Evolutionary conservation across 2,113 vertebrate species (phyloP).

Genomic region (Strigops habroptila): DNA sequence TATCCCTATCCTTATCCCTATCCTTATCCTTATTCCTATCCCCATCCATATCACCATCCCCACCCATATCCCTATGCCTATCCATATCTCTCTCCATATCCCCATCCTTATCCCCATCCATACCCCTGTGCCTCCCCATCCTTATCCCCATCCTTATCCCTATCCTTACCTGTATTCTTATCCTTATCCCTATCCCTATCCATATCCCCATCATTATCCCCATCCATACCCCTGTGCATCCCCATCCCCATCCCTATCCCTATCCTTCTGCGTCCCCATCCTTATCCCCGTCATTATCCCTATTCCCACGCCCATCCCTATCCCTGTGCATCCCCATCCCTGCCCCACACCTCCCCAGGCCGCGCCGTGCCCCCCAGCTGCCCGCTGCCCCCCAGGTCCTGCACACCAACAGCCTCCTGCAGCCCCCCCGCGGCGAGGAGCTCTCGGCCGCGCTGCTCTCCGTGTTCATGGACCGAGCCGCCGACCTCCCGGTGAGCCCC

Average conservation of each 20-base stretch:
- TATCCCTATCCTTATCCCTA: no score
- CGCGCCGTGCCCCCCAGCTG: not conserved
- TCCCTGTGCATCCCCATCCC: conserved; percentile 70
- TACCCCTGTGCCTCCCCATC: no score
- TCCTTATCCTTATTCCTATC: no score
- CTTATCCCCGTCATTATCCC: no score
- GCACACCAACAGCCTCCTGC: not conserved
- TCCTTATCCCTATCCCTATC: no score
- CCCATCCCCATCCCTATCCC: not conserved
- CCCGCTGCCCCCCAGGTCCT: not conserved
- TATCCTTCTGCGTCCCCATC: not conserved
- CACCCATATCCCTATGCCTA: no score
- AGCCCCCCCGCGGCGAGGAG: conserved; percentile 80
- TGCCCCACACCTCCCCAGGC: not conserved
- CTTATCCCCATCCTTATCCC: no score
- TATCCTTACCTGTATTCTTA: no score
- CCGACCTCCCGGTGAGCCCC: conserved; percentile 80
- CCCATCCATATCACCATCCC: no score
- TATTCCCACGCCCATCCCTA: not conserved
- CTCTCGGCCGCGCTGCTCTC: conserved; percentile 81
- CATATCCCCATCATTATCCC: no score
- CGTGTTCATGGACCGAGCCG: conserved; percentile 84
- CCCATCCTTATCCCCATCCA: no score
- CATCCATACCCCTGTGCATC: not conserved
- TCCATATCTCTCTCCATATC: no score